A percentile compares a stretch with the other conserved stretches of the same genome.
Conservation (phyloP, 2,797 vertebrate genomes). For the Eulemur albifrons region DNA sequence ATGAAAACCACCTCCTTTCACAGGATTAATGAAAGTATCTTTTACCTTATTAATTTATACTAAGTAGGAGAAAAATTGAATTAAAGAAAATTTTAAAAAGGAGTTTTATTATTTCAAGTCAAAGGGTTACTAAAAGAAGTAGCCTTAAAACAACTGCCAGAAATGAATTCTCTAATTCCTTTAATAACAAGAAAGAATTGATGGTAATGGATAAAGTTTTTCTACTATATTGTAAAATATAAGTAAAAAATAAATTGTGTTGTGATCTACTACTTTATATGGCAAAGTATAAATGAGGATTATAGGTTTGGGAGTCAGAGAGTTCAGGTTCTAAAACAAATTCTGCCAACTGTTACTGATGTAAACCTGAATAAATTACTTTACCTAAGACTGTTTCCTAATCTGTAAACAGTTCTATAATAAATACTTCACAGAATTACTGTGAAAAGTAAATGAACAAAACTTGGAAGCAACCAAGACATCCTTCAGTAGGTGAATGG, state of each 20-base stretch:
- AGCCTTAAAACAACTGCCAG: not conserved
- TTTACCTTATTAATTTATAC: not conserved
- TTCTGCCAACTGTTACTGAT: not conserved
- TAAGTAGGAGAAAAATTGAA: not conserved
- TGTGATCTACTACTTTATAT: not conserved
- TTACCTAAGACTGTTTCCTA: not conserved
- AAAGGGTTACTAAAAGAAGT: not conserved
- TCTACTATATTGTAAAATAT: not conserved
- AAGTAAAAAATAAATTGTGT: not conserved
- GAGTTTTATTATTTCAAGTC: slow-evolving; percentile 30
- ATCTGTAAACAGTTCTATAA: not conserved
- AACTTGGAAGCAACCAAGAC: not conserved
- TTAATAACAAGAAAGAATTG: not conserved
- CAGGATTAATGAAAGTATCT: not conserved
- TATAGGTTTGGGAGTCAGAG: not conserved
- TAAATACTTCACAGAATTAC: not conserved
- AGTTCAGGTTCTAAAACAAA: slow-evolving; percentile 5
- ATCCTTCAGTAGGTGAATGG: not conserved
- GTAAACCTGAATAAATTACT: not conserved
- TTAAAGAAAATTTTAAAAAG: not conserved
- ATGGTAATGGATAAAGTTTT: not conserved
- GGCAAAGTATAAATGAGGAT: not conserved
- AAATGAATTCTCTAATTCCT: not conserved
- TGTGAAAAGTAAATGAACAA: not conserved
- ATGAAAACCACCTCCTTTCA: not conserved